phyloP scores from a whole-genome alignment of 2,888 invertebrate genomes.

The Adineta ricciae region DNA sequence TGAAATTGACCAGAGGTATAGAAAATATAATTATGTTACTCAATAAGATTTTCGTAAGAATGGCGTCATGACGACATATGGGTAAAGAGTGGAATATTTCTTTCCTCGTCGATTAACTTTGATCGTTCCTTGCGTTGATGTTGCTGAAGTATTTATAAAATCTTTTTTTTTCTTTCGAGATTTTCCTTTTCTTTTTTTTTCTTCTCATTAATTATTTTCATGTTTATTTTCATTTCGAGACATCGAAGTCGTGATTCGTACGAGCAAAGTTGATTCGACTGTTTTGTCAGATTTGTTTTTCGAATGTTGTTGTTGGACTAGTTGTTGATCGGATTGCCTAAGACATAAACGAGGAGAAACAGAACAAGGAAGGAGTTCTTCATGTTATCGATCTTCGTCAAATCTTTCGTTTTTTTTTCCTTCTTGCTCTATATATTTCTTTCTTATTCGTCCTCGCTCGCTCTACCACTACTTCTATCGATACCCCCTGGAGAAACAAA shows the following conservation, averaged over 20 bases:
- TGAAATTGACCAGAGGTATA: neutral
- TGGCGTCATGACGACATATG: neutral
- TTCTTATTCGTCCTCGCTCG: neutral
- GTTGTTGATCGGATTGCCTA: neutral
- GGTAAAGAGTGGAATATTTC: neutral
- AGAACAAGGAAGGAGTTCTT: neutral
- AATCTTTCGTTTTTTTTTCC: neutral
- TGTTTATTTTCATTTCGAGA: too few relatives aligned
- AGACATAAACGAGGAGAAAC: neutral
- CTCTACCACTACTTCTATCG: neutral
- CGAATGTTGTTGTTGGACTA: neutral
- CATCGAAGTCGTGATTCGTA: too few relatives aligned
- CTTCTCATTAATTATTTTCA: neutral
- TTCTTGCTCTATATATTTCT: neutral
- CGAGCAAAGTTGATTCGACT: too few relatives aligned
- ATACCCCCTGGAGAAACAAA: neutral
- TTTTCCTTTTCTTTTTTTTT: neutral
- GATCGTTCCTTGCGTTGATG: neutral
- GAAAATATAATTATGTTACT: neutral
- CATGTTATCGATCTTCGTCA: neutral
- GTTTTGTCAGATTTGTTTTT: neutral
- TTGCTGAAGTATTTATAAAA: neutral
- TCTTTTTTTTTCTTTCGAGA: neutral
- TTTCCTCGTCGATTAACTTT: neutral
- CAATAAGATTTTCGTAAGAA: neutral